These are phyloP conservation scores for Xestia xanthographa DNA, from an alignment of 2,888 invertebrate species.

Conservation along the genomic window DNA sequence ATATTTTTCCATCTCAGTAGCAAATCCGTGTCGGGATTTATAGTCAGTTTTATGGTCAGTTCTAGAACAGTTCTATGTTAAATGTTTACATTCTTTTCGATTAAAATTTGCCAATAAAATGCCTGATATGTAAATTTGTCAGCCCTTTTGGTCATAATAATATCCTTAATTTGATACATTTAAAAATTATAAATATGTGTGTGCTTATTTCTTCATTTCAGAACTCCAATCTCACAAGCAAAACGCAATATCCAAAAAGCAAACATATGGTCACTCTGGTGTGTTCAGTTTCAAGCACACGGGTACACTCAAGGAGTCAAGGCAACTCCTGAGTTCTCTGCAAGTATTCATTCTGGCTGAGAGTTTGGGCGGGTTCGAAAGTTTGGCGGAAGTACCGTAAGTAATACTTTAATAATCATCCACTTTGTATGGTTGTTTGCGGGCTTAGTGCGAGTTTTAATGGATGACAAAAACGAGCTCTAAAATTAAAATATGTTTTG, in stretches of 20 bases:
- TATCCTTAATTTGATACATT: neutral
- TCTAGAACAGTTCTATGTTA: neutral
- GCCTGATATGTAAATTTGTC: no score
- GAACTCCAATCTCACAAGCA: constrained; percentile 34
- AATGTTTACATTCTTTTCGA: neutral
- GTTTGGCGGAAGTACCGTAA: constrained; percentile 98
- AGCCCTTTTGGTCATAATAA: neutral
- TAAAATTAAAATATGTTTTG: no score
- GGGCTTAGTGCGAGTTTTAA: neutral
- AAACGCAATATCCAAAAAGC: constrained; percentile 94
- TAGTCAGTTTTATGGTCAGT: no score
- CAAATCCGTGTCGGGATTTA: neutral
- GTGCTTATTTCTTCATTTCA: neutral
- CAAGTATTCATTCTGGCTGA: constrained; percentile 97
- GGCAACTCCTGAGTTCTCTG: constrained; percentile 93
- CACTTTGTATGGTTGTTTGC: neutral
- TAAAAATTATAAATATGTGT: neutral
- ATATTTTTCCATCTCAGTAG: neutral
- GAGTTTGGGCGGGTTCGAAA: constrained; percentile 98
- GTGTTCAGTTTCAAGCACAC: constrained; percentile 97
- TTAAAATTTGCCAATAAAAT: neutral
- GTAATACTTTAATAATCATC: constrained; percentile 75
- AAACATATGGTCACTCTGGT: constrained; percentile 97
- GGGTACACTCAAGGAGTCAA: constrained; percentile 93
- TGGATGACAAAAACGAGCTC: neutral